These are phyloP conservation scores for Anolis carolinensis DNA, from an alignment of 2,113 vertebrate genomes.

Conservation along the genomic window DNA sequence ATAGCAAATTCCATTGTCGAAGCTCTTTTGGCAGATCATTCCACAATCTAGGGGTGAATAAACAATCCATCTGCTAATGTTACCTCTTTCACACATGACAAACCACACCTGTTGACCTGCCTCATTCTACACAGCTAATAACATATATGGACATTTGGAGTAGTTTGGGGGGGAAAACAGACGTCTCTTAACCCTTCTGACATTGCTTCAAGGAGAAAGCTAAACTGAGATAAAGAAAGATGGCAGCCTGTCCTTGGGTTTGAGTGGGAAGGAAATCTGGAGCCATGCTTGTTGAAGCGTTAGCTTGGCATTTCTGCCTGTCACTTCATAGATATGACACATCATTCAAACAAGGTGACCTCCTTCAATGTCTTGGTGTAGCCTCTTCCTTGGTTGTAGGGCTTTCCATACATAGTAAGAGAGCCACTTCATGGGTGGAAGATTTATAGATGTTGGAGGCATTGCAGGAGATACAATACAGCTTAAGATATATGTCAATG, in stretches of 20 bases:
- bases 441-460: neutral
- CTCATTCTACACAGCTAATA: no score
- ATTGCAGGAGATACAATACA: neutral
- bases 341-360: neutral
- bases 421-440: neutral
- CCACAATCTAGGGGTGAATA: no score
- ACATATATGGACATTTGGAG: no score
- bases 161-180: no score
- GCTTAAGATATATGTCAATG: neutral
- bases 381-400: neutral
- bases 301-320: neutral
- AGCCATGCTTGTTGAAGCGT: neutral
- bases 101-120: no score
- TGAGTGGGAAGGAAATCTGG: neutral
- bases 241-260: no score
- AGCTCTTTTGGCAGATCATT: no score
- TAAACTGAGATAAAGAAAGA: neutral
- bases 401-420: neutral
- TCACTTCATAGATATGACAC: neutral
- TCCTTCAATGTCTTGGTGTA: neutral
- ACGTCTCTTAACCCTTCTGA: neutral
- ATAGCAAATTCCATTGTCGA: no score
- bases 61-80: no score
- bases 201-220: neutral
- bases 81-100: no score